A percentile compares a stretch with the other conserved stretches of the same genome.
Conservation (phyloP, 2,888 invertebrate genomes). For the Lithophane semibrunnea region DNA sequence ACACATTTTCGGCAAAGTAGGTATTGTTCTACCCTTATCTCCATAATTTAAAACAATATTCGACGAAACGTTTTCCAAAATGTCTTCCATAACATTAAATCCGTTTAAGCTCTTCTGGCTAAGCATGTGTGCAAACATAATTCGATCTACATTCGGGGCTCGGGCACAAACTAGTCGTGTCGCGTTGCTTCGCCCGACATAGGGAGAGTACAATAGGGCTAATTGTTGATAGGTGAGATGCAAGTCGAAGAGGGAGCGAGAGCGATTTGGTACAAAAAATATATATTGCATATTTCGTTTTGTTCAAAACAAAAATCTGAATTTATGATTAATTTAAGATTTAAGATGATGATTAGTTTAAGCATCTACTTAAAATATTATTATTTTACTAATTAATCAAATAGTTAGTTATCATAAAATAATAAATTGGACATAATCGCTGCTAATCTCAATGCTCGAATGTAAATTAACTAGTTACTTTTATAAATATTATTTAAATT, state of each 20-base stretch:
- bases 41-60: conserved; percentile 39
- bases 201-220: conserved; percentile 82
- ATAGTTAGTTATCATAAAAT: background rate
- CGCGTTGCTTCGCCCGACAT: conserved; percentile 46
- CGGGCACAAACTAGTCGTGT: conserved; percentile 53
- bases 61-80: conserved; percentile 45
- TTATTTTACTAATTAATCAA: background rate
- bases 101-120: conserved; percentile 58
- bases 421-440: background rate
- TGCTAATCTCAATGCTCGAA: background rate
- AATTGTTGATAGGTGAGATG: conserved; percentile 67
- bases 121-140: conserved; percentile 85
- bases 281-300: background rate
- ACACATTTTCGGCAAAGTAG: background rate
- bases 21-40: conserved; percentile 3
- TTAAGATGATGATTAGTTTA: no score
- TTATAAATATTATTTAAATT: background rate
- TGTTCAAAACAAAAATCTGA: background rate
- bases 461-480: background rate
- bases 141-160: conserved; percentile 79
- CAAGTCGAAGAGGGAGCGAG: conserved; percentile 61
- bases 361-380: background rate
- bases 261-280: conserved; percentile 6
- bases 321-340: background rate
- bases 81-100: conserved; percentile 66